Base-by-base conservation (phyloP, 92 coral and sea anemone species). In the Epizoanthus fatuus region DNA sequence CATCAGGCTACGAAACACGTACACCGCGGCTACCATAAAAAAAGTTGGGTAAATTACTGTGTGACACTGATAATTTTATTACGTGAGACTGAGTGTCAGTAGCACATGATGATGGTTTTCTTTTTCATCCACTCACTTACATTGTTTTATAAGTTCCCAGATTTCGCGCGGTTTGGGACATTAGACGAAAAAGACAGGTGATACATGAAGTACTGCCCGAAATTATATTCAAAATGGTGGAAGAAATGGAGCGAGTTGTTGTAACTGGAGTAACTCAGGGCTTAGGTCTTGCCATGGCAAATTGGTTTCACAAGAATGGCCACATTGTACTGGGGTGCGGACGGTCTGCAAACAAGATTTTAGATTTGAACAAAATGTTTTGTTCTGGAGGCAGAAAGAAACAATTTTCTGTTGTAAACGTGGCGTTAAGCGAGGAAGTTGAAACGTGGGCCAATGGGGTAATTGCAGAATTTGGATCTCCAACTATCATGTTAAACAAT, bases 391-490 rank as follows among this genome's bases (percentile, higher is more conserved):
- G 54, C 42, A 57, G 68, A 35, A 58, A 75, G 13, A 2, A 75
- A 60, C 93, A 79, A 80, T 94, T 92, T 81, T 81, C 73, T 29
- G 22, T 81, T 40, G 32, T 81, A 16, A 20, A 52, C 35, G 54
- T 39, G 12, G 47, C 62, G 4, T 13, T 64, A 59, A 59, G 47
- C 13, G 70, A 6, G 32, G 70, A 2, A 64, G 70, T 64, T 29
- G 70, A 64, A 64, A 64, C 32, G 70, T 64, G 70, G 70, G 42
- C 70, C 32, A 20, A 32, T 6, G 35, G 19, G 37, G 4, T 64
- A 4, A 64, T 64, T 64, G 32, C 70, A 17, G 14, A 64, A 38
- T 64, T 6, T 19, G 70, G 70, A 17, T 5, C 38, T 25, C 70
- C 70, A 25, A 64, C 70, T 64, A 64, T 64, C 38, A 19, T 64